Conservation (phyloP, 1,140 invertebrate species). For the Aplysia californica region DNA sequence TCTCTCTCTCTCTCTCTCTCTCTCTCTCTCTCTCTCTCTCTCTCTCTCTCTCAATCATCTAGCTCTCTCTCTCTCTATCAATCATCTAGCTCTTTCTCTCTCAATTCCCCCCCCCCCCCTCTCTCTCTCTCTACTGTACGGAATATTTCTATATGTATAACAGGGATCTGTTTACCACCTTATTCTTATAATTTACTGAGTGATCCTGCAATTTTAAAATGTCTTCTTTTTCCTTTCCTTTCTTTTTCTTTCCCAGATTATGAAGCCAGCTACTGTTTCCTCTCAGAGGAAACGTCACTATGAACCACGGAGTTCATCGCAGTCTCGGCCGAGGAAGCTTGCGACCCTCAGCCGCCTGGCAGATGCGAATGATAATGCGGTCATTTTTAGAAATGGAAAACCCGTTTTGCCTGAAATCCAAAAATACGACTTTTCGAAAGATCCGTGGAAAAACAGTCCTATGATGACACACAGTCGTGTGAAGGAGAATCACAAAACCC, state of each 20-base stretch:
- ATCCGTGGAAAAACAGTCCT: conserved; percentile 13
- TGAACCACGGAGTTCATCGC: too few relatives aligned
- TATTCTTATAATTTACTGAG: too few relatives aligned
- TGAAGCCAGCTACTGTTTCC: not conserved
- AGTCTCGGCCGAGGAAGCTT: not conserved
- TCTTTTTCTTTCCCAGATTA: too few relatives aligned
- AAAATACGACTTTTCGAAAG: not conserved
- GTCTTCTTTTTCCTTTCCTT: too few relatives aligned
- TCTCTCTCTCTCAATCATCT: not conserved
- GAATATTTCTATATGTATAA: too few relatives aligned
- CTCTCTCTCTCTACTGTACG: not conserved
- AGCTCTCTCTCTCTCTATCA: not conserved
- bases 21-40: conserved; percentile 8
- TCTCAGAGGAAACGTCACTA: not conserved
- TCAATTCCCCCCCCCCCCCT: not conserved
- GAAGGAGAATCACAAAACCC: not conserved
- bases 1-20: conserved; percentile 6
- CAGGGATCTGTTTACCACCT: too few relatives aligned
- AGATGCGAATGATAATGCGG: conserved; percentile 2
- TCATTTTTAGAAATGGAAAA: not conserved
- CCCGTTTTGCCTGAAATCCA: conserved; percentile 8
- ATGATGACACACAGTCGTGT: not conserved
- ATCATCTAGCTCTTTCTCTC: not conserved
- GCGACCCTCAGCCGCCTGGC: not conserved
- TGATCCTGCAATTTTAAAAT: too few relatives aligned